Conservation (phyloP, 2,888 invertebrate species). For the Plebejus melissa region DNA sequence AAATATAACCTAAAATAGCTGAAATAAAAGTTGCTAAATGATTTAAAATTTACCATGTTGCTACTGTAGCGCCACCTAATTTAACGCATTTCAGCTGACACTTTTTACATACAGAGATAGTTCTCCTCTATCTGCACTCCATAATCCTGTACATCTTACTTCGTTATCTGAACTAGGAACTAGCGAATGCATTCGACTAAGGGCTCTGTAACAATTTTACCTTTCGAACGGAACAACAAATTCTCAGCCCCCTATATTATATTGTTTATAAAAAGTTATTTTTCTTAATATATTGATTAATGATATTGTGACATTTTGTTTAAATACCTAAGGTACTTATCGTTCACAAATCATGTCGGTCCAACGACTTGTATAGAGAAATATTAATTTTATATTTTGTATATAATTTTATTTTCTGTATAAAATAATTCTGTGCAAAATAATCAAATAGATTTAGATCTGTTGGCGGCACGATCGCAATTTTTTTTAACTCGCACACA, state of each 20-base stretch:
- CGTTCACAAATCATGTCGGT: constrained; percentile 56
- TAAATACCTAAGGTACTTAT: constrained; percentile 64
- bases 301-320: constrained; percentile 34
- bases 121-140: no score
- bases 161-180: not conserved
- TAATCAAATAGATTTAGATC: constrained; percentile 69
- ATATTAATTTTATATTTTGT: constrained; percentile 75
- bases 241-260: constrained; percentile 27
- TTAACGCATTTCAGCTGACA: no score
- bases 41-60: no score
- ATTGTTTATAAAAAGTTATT: constrained; percentile 24
- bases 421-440: constrained; percentile 66
- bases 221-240: constrained; percentile 18
- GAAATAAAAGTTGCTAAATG: no score
- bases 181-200: not conserved
- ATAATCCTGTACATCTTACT: not conserved
- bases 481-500: constrained; percentile 45
- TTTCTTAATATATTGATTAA: constrained; percentile 35
- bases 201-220: not conserved
- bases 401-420: constrained; percentile 71
- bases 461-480: constrained; percentile 44
- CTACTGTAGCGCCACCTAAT: no score
- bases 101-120: no score
- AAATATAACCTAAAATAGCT: no score
- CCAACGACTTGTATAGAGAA: constrained; percentile 58